phyloP scores from a whole-genome alignment of 2,797 vertebrate genomes.

The Diplodus puntazzo region DNA sequence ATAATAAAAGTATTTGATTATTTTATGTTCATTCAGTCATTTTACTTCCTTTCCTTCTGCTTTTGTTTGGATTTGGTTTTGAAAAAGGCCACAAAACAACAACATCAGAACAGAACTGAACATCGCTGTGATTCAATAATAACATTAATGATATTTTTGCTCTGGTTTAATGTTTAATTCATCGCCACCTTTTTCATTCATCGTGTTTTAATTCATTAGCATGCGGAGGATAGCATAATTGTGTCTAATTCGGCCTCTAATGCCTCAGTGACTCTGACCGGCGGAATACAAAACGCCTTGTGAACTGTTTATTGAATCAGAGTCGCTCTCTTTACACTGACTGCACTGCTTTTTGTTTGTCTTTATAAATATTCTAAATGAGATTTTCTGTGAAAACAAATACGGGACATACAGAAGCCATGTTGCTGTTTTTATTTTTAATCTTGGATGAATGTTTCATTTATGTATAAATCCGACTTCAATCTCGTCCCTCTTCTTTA shows the following conservation, averaged over 20 bases:
- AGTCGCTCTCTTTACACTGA: slow-evolving; percentile 62
- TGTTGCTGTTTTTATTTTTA: slow-evolving; percentile 63
- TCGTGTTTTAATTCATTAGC: slow-evolving; percentile 72
- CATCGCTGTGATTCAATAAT: slow-evolving; percentile 67
- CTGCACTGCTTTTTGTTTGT: slow-evolving; percentile 63
- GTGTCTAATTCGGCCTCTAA: slow-evolving; percentile 68
- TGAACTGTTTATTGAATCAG: slow-evolving; percentile 78
- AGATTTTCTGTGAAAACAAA: slow-evolving; percentile 74
- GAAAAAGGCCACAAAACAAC: too few species aligned
- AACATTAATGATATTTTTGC: slow-evolving; percentile 69
- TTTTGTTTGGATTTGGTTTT: too few species aligned
- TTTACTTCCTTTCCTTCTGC: too few species aligned
- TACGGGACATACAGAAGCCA: slow-evolving; percentile 57
- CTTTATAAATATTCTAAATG: slow-evolving; percentile 80
- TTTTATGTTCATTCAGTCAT: too few species aligned
- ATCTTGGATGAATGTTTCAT: slow-evolving; percentile 74
- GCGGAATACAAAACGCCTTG: slow-evolving; percentile 74
- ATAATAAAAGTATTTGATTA: too few species aligned
- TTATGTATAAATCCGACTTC: slow-evolving; percentile 75
- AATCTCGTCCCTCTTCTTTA: slow-evolving; percentile 60
- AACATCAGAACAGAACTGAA: background rate
- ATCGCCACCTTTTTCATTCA: slow-evolving; percentile 24
- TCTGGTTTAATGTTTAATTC: slow-evolving; percentile 77
- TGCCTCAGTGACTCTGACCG: slow-evolving; percentile 70
- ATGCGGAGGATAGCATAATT: slow-evolving; percentile 71